Evolutionary conservation across 2,113 vertebrate species (phyloP), one percentile per base, ranked within the genome.

Genomic region (Coryphaenoides rupestris): DNA sequence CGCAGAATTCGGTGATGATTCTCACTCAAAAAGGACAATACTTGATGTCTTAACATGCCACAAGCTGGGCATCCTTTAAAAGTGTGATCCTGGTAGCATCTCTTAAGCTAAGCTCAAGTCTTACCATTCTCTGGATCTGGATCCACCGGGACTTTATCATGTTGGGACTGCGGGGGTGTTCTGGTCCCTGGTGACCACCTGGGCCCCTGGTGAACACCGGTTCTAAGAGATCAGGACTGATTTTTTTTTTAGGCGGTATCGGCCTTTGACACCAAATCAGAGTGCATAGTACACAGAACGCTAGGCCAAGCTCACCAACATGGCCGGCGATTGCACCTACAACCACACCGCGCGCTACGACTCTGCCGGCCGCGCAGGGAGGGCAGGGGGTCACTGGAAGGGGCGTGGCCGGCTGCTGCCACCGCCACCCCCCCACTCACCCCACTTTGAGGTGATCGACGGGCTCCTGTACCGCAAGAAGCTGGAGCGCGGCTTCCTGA

Each of bases 391-490:
- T 45, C 59, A 55, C 56, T 70, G 61, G 0, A 33, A 55, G 28
- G 83, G 73, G 69, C 68, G 66, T 62, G 77, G 75, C 40, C 52
- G 21, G 23, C 15, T 64, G 5, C 21, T n/a, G n/a, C n/a, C n/a
- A n/a, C n/a, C n/a, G n/a, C n/a, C n/a, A n/a, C n/a, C n/a, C n/a
- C n/a, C 10, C 16, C 16, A 57, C 68, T 74, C 89, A 13, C 64
- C 88, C 1, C 84, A 86, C 75, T 92, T 90, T 47, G 91, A 92
- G 74, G 55, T 81, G 47, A 91, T 92, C 6, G 88, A 87, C 58
- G 91, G 91, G 19, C 73, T 86, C 55, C 66, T 91, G 64, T 92
- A 91, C 78, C 91, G 91, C 47, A 92, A 87, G 77, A 91, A 91
- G 76, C 83, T 92, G 67, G 91, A 92, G 28, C 86, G 57, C 21